A percentile compares a stretch with the other conserved stretches of the same genome.
phyloP scores from a whole-genome alignment of 1,140 invertebrate genomes.

The Lepidotrigona ventralis region DNA sequence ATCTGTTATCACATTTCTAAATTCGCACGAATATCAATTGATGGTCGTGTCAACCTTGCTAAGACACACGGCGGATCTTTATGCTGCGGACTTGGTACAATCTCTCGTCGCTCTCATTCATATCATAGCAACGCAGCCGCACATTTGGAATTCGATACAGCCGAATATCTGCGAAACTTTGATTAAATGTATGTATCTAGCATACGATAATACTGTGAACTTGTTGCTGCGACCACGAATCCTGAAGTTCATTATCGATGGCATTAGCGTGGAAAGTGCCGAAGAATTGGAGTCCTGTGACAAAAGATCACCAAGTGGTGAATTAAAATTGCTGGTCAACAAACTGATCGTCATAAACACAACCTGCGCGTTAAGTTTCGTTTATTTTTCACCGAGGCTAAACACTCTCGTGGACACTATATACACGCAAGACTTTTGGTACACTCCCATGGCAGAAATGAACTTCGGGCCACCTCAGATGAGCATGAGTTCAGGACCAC shows the following conservation, averaged over 20 bases:
- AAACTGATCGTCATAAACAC: slow-evolving; percentile 78
- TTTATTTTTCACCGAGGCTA: slow-evolving; percentile 75
- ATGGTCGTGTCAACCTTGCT: slow-evolving; percentile 74
- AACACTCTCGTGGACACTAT: slow-evolving; percentile 77
- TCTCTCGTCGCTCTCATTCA: slow-evolving; percentile 77
- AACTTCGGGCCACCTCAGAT: slow-evolving; percentile 79
- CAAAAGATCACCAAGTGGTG: slow-evolving; percentile 73
- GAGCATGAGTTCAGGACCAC: slow-evolving; percentile 75
- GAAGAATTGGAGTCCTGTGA: slow-evolving; percentile 78
- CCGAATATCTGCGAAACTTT: slow-evolving; percentile 73
- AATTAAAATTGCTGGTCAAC: slow-evolving; percentile 75
- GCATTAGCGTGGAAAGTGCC: slow-evolving; percentile 77
- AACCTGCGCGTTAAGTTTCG: slow-evolving; percentile 75
- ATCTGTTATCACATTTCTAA: slow-evolving; percentile 70
- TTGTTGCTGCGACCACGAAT: slow-evolving; percentile 75
- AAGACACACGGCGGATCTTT: slow-evolving; percentile 75
- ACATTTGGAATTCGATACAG: slow-evolving; percentile 74
- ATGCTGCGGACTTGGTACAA: slow-evolving; percentile 77
- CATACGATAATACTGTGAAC: slow-evolving; percentile 78
- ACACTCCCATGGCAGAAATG: slow-evolving; percentile 78
- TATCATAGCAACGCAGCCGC: slow-evolving; percentile 68
- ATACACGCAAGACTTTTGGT: slow-evolving; percentile 77
- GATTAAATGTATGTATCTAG: slow-evolving; percentile 77
- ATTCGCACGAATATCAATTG: slow-evolving; percentile 76
- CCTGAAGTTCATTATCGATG: slow-evolving; percentile 79